These are phyloP conservation scores for Rhagoletis zephyria DNA, from an alignment of 1,140 invertebrate species.

Conservation along the genomic window DNA sequence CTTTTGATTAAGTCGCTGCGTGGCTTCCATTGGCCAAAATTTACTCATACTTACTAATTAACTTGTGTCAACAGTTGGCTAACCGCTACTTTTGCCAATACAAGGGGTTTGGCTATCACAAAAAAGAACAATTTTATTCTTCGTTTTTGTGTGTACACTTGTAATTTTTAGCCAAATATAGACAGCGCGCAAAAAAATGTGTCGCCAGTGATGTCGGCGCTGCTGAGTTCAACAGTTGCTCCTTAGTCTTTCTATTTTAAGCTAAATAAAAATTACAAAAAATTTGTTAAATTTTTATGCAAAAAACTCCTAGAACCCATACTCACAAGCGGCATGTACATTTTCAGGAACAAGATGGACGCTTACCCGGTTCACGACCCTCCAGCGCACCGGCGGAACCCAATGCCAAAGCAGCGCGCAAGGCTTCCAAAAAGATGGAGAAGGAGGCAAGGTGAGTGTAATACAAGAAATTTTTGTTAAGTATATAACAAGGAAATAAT, in stretches of 20 bases:
- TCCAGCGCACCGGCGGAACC: slow-evolving; percentile 72
- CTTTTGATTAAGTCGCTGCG: neutral
- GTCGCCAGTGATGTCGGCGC: neutral
- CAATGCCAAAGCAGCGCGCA: slow-evolving; percentile 70
- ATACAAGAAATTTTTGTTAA: neutral
- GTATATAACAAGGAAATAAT: neutral
- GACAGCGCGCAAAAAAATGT: neutral
- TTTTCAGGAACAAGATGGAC: slow-evolving; percentile 70
- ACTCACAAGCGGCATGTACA: slow-evolving; percentile 69
- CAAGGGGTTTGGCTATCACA: neutral
- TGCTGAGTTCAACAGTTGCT: slow-evolving; percentile 30
- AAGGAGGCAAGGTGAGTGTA: slow-evolving; percentile 70
- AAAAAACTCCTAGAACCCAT: slow-evolving; percentile 42
- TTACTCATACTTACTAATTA: neutral
- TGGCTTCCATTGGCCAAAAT: slow-evolving; percentile 25
- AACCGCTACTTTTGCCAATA: neutral
- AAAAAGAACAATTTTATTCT: too few relatives aligned
- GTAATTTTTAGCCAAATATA: slow-evolving; percentile 3
- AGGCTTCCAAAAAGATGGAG: slow-evolving; percentile 71
- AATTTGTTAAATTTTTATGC: neutral
- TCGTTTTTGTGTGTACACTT: neutral
- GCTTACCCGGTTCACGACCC: slow-evolving; percentile 65
- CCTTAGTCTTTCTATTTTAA: neutral
- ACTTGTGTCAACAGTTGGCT: slow-evolving; percentile 41
- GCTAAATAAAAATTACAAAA: neutral